Base-by-base conservation (phyloP, 2,113 vertebrate genomes). In the Misgurnus mizolepis region DNA sequence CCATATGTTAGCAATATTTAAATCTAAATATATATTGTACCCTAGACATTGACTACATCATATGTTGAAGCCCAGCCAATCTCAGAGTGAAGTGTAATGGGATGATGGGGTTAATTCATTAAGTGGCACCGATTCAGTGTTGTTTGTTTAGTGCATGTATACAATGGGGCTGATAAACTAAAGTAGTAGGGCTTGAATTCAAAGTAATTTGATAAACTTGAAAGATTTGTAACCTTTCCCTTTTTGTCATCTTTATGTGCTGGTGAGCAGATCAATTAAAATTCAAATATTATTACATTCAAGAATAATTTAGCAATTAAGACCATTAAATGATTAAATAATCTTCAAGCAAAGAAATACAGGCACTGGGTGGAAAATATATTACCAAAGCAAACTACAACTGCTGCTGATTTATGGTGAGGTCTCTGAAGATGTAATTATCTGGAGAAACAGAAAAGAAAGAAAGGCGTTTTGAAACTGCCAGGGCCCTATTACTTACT, bases 161-260 rank as follows among this genome's bases (percentile, higher is more conserved):
- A 47, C 34, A 71, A 80, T 71, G 39, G 50, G 56, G 60, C 17
- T 62, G 49, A 78, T 78, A 89, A 90, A 88, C 83, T 84, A 88
- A 83, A 85, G 66, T 74, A 75, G 84, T 90, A 85, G 88, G 81
- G 87, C 87, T 34, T 85, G 84, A 43, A 27, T 76, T 76, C 6
- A 82, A 78, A 71, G 67, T 34, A n/a, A 70, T 73, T 53, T 72
- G 45, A 72, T 79, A 76, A 50, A 76, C 60, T 75, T 58, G 58
- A 60, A 10, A 67, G 72, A 39, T 40, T 34, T n/a, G 41, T 64
- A 22, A 47, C 49, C 67, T 9, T 83, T 68, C 65, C 22, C 79
- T 49, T 62, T 61, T 73, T 73, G 9, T 5, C 10, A 22, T 58
- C 39, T 55, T 71, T 47, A 53, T 34, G 40, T 18, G 43, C 58